These are phyloP conservation scores for Corythornis vintsioides DNA, from an alignment of 2,113 vertebrate genomes.

Conservation along the genomic window DNA sequence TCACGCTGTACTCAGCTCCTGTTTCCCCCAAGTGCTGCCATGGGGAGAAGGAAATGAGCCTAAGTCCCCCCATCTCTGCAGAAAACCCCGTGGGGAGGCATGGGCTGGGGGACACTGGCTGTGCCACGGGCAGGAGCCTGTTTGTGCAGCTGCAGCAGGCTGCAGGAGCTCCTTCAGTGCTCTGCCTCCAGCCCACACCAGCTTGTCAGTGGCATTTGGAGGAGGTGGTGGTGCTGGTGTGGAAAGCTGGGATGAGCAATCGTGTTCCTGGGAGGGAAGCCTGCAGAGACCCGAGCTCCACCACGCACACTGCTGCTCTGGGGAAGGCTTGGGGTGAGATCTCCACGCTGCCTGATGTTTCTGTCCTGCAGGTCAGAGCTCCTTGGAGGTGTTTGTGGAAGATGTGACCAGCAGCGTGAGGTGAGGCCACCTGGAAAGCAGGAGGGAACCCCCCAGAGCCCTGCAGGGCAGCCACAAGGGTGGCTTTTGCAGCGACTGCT, in stretches of 20 bases:
- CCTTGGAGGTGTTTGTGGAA: conserved; percentile 72
- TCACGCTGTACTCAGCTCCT: not conserved
- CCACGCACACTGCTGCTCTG: not conserved
- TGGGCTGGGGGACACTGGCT: not conserved
- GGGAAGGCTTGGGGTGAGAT: not conserved
- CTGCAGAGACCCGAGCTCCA: not conserved
- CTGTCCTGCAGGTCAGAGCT: conserved; percentile 72
- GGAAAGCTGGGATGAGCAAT: not conserved
- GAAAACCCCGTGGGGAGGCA: not conserved
- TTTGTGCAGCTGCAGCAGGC: conserved; percentile 2
- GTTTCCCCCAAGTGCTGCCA: not conserved
- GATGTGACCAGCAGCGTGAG: conserved; percentile 38
- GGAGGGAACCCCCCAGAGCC: not conserved
- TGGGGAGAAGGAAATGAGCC: not conserved
- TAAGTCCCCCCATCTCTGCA: not conserved
- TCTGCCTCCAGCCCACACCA: conserved; percentile 9
- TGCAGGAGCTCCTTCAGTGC: not conserved
- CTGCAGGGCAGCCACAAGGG: not conserved
- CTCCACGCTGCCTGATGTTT: not conserved
- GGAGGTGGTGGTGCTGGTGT: conserved; percentile 10
- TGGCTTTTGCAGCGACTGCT: not conserved
- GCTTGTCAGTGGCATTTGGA: not conserved
- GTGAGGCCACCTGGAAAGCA: conserved; percentile 35
- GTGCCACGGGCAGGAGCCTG: not conserved
- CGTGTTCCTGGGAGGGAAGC: not conserved